These are phyloP conservation scores for Channallabes apus DNA, from an alignment of 2,797 vertebrate species.

Conservation along the genomic window DNA sequence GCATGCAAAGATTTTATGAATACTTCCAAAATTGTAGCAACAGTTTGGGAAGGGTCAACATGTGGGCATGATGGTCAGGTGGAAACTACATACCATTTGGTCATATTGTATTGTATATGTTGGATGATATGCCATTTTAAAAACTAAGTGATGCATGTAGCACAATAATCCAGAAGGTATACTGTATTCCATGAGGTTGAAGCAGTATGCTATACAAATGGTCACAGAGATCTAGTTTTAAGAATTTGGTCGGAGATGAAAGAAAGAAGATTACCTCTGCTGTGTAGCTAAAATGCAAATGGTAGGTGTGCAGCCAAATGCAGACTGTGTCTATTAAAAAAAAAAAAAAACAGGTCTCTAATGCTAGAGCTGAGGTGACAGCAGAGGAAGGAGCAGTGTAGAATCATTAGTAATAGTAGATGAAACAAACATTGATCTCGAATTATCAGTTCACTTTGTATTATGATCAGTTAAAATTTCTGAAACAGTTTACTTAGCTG, in stretches of 20 bases:
- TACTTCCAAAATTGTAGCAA: background rate
- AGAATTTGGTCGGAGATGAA: background rate
- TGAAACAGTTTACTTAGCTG: too few species aligned
- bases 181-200: conserved; percentile 5
- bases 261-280: background rate
- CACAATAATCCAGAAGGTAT: too few species aligned
- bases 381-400: too few species aligned
- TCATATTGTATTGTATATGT: background rate
- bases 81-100: background rate
- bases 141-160: background rate
- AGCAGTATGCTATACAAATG: background rate
- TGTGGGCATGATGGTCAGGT: background rate
- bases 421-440: too few species aligned
- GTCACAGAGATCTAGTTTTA: background rate
- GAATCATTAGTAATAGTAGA: too few species aligned
- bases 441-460: too few species aligned
- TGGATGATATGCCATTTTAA: background rate
- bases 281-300: background rate
- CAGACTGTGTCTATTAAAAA: background rate
- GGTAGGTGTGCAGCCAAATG: background rate
- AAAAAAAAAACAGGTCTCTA: too few species aligned
- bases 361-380: too few species aligned
- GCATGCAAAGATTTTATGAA: background rate
- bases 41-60: background rate
- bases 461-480: too few species aligned